These are phyloP conservation scores for Pollachius pollachius DNA, from an alignment of 2,113 vertebrate genomes.

Conservation along the genomic window DNA sequence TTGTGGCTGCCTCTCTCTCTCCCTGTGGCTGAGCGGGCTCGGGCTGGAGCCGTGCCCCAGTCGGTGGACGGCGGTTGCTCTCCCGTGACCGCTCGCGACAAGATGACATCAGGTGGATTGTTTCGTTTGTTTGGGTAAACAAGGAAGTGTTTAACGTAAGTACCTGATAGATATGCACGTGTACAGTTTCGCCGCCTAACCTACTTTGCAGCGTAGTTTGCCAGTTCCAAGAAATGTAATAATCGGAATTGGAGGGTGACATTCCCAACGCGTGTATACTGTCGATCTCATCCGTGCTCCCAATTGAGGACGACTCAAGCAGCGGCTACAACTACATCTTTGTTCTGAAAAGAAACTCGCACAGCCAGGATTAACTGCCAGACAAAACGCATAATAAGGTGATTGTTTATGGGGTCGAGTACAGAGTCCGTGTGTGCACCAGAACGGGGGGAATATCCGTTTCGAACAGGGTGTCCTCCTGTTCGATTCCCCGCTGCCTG, in stretches of 20 bases:
- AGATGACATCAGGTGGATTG: slow-evolving; percentile 56
- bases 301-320: no score
- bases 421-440: not conserved
- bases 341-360: not conserved
- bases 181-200: not conserved
- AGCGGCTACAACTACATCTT: no score
- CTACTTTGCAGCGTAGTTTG: not conserved
- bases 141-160: slow-evolving; percentile 29
- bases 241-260: no score
- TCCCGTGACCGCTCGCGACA: slow-evolving; percentile 25
- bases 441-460: not conserved
- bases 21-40: not conserved
- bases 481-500: not conserved
- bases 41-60: not conserved
- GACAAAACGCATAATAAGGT: slow-evolving; percentile 33
- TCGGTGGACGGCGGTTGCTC: not conserved
- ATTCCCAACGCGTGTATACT: no score
- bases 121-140: not conserved
- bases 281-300: no score
- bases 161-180: not conserved
- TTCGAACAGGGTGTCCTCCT: not conserved
- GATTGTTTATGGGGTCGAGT: slow-evolving; percentile 30
- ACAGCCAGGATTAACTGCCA: slow-evolving; percentile 27
- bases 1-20: no score
- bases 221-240: no score